These are phyloP conservation scores for Automeris io DNA, from an alignment of 2,888 invertebrate genomes.

Conservation along the genomic window DNA sequence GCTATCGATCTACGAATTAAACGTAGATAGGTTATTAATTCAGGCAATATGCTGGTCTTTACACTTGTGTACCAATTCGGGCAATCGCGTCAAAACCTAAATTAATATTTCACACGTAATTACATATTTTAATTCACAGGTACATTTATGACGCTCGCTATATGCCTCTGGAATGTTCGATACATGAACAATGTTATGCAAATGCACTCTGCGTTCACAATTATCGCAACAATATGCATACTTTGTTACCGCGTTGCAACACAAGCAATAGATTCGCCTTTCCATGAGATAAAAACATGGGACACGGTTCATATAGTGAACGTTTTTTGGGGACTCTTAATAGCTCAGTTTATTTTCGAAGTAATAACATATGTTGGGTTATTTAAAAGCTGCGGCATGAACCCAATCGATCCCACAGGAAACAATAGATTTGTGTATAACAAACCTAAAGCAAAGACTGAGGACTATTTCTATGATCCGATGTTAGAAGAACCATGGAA, in stretches of 20 bases:
- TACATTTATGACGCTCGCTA: conserved; percentile 40
- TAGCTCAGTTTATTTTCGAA: conserved; percentile 52
- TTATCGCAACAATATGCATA: conserved; percentile 36
- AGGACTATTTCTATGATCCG: conserved; percentile 49
- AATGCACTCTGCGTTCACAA: conserved; percentile 45
- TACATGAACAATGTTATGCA: conserved; percentile 51
- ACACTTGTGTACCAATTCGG: too few relatives aligned
- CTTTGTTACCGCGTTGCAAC: conserved; percentile 46
- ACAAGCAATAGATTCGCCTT: conserved; percentile 29
- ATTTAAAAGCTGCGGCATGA: conserved; percentile 36
- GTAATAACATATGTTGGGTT: conserved; percentile 47
- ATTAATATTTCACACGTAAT: too few relatives aligned
- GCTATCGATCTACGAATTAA: too few relatives aligned
- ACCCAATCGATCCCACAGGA: conserved; percentile 14
- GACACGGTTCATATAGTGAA: conserved; percentile 51
- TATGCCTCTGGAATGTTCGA: conserved; percentile 52
- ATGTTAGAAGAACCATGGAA: conserved; percentile 57
- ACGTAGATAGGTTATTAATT: too few relatives aligned
- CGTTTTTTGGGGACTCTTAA: conserved; percentile 51
- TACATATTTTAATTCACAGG: conserved; percentile 35
- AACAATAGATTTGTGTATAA: conserved; percentile 48
- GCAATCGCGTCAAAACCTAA: too few relatives aligned
- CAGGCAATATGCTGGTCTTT: too few relatives aligned
- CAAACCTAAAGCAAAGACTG: conserved; percentile 57
- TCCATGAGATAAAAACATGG: conserved; percentile 36